phyloP scores from a whole-genome alignment of 2,888 invertebrate genomes.

The Hirtodrosophila histrioides region DNA sequence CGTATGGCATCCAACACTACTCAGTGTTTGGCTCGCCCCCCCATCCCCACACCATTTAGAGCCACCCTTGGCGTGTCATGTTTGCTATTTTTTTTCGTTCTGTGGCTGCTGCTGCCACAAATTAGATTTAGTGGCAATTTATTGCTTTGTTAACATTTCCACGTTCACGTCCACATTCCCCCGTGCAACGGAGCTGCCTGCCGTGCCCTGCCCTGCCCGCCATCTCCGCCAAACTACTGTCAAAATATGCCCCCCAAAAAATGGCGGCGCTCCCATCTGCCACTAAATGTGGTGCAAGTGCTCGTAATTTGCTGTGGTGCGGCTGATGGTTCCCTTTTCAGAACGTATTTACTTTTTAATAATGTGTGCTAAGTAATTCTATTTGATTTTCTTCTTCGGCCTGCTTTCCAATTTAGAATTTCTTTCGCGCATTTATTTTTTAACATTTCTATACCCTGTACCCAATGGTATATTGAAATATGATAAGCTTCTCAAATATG shows the following conservation, averaged over 20 bases:
- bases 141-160: slow-evolving; percentile 68
- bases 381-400: slow-evolving; percentile 42
- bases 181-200: too few relatives aligned
- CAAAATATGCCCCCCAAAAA: slow-evolving; percentile 48
- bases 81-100: slow-evolving; percentile 28
- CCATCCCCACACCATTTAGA: too few relatives aligned
- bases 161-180: slow-evolving; percentile 25
- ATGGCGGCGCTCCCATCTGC: slow-evolving; percentile 19
- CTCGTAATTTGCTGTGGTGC: slow-evolving; percentile 28
- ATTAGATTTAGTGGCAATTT: slow-evolving; percentile 70
- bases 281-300: slow-evolving; percentile 41
- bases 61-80: slow-evolving; percentile 27
- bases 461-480: too few relatives aligned
- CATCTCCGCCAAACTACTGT: slow-evolving; percentile 19
- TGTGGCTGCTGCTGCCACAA: slow-evolving; percentile 58
- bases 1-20: background rate
- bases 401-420: slow-evolving; percentile 15
- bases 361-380: slow-evolving; percentile 55
- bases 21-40: background rate
- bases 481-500: too few relatives aligned
- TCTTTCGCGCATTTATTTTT: too few relatives aligned
- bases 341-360: slow-evolving; percentile 54
- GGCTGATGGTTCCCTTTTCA: slow-evolving; percentile 1
- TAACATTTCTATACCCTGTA: too few relatives aligned
- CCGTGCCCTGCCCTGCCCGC: too few relatives aligned